Evolutionary conservation across 2,888 invertebrate genomes (phyloP).

Genomic region (Scelioninae gen. 2): DNA sequence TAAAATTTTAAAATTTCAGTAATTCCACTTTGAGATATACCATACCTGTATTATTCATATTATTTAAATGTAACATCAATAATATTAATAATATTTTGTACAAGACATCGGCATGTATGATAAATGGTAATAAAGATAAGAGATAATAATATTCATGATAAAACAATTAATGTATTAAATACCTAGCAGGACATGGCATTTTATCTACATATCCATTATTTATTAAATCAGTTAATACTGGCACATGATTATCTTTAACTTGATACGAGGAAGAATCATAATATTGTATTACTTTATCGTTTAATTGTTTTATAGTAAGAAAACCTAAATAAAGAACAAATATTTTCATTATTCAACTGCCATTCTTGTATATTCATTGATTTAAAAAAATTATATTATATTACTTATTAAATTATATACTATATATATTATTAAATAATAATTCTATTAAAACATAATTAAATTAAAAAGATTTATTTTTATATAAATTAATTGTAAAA

Average conservation of each 20-base stretch:
- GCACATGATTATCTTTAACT: background rate
- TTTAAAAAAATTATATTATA: background rate
- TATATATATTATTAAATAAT: background rate
- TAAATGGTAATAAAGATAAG: too few relatives aligned
- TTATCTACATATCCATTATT: background rate
- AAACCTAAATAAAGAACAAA: conserved; percentile 3
- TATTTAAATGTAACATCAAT: background rate
- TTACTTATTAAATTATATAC: background rate
- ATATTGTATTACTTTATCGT: background rate
- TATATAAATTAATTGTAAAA: background rate
- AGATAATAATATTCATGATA: too few relatives aligned
- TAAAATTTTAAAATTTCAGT: background rate
- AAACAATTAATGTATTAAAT: background rate
- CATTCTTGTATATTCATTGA: background rate
- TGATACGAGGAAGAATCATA: background rate
- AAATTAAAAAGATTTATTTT: too few relatives aligned
- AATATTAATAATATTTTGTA: background rate
- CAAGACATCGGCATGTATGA: too few relatives aligned
- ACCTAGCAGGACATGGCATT: conserved; percentile 6
- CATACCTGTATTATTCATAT: conserved; percentile 1
- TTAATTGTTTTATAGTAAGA: conserved; percentile 9
- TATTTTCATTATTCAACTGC: background rate
- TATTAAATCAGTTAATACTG: conserved; percentile 4
- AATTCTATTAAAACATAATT: too few relatives aligned
- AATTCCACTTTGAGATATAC: conserved; percentile 1